Evolutionary conservation across 2,888 invertebrate genomes (phyloP), one percentile per base, ranked within the genome.

Genomic region (Athalia cordata): DNA sequence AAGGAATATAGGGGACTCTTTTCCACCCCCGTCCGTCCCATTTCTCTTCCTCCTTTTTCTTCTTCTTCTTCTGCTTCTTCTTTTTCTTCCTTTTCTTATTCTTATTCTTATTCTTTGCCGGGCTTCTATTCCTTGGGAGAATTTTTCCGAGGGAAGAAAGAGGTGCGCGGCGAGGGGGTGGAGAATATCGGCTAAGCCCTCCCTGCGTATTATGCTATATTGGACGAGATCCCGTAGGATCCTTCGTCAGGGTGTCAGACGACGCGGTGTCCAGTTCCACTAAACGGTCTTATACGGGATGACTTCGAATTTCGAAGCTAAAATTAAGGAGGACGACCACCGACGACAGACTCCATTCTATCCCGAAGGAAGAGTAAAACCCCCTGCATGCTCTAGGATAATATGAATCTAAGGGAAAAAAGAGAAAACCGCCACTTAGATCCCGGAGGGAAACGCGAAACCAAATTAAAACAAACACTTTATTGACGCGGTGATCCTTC

Each of bases 391-490:
- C 7, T n/a, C 6, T 5, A 0, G 29, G 29, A 29, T 29, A 29
- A 29, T 29, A 29, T 29, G 29, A 29, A 29, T 29, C 7, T 6
- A 0, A 11, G 11, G 55, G 4, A 9, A 7, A 55, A 4, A n/a
- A n/a, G 4, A 11, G 7, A 55, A n/a, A 9, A 11, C 55, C 55
- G 55, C 55, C 11, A 7, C 50, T 11, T 13, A 2, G n/a, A 13
- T 3, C 6, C 6, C 49, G 15, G 52, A 11, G 68, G 9, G n/a
- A 55, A 43, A 11, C n/a, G 67, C 77, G 77, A 78, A 68, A 43
- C 66, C 61, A 82, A 87, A 88, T 87, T 88, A 87, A 88, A 88
- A 87, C 86, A 88, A 86, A 86, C 86, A 86, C 84, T 84, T 85
- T 86, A 86, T 85, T 87, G 88, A 88, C 88, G 85, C 84, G 84